A percentile compares a stretch with the other conserved stretches of the same genome.
phyloP scores from a whole-genome alignment of 2,888 invertebrate species.

The Abrostola tripartita region DNA sequence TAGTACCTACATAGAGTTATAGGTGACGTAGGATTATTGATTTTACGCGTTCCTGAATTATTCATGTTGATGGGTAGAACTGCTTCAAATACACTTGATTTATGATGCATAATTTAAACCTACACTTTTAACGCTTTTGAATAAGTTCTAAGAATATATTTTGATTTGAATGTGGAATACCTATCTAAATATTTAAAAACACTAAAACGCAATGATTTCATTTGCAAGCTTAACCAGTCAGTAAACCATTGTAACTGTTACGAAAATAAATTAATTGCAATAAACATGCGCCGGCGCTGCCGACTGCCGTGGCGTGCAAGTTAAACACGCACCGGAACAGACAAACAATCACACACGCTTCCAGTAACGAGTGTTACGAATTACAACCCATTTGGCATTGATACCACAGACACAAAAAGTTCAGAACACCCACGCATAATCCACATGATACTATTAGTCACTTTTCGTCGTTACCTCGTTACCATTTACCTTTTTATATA shows the following conservation, averaged over 20 bases:
- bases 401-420: not conserved
- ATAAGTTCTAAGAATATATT: too few relatives aligned
- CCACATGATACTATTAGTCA: not conserved
- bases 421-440: not conserved
- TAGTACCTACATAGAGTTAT: too few relatives aligned
- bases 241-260: conserved; percentile 7
- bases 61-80: too few relatives aligned
- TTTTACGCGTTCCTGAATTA: too few relatives aligned
- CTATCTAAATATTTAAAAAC: too few relatives aligned
- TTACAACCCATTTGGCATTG: conserved; percentile 22
- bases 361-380: conserved; percentile 9
- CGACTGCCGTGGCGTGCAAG: not conserved
- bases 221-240: not conserved
- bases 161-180: too few relatives aligned
- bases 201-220: not conserved
- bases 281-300: conserved; percentile 16
- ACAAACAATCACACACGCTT: conserved; percentile 23
- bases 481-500: too few relatives aligned
- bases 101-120: too few relatives aligned
- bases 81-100: too few relatives aligned
- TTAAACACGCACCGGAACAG: conserved; percentile 17
- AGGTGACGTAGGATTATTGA: too few relatives aligned
- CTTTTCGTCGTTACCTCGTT: too few relatives aligned
- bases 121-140: too few relatives aligned
- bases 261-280: conserved; percentile 18